Base-by-base conservation (phyloP, 1,140 invertebrate genomes). In the Potamilus streckersoni region DNA sequence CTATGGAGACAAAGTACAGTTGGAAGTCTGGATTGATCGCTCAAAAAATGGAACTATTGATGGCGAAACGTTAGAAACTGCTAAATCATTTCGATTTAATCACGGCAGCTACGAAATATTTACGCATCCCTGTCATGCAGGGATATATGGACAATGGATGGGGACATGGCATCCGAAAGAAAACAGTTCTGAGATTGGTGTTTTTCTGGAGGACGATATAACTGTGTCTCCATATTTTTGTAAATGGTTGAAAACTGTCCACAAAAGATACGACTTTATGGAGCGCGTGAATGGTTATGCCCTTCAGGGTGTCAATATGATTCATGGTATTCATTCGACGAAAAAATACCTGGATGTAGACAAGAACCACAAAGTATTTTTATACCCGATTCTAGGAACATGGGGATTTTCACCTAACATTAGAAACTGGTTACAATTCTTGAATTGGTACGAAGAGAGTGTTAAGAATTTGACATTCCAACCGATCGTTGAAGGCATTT, bases 141-240 rank as follows among this genome's bases (percentile, higher is more conserved):
- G 81, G 3, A 69, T 81, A 23, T 20, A 64, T 15, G 81, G 82
- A 6, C 84, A 85, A 65, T 85, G 84, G 84, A 49, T 85, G n/a
- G 60, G 66, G 15, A 80, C 81, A 1, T 85, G 84, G 84, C 31
- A 73, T 20, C 76, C 69, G 0, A 38, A 38, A 27, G 59, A 76
- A 55, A 60, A 71, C n/a, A 59, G 61, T 17, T 67, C 75, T 5
- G 82, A 85, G 73, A 80, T 84, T 14, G 81, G 76, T 49, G 31
- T 85, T 8, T 78, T 85, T 65, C 68, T 85, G 5, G 80, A 85
- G 67, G 84, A 85, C 64, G 82, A 85, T 60, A 17, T 84, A 38
- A 80, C 74, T 31, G 75, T 85, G n/a, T 84, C 84, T 16, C 77
- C 66, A 16, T 73, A 79, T 71, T 81, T 81, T 59, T 83, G 80